phyloP scores from a whole-genome alignment of 30 jellyfish, hydroid and myxozoan genomes.

The Turritopsis dohrnii region DNA sequence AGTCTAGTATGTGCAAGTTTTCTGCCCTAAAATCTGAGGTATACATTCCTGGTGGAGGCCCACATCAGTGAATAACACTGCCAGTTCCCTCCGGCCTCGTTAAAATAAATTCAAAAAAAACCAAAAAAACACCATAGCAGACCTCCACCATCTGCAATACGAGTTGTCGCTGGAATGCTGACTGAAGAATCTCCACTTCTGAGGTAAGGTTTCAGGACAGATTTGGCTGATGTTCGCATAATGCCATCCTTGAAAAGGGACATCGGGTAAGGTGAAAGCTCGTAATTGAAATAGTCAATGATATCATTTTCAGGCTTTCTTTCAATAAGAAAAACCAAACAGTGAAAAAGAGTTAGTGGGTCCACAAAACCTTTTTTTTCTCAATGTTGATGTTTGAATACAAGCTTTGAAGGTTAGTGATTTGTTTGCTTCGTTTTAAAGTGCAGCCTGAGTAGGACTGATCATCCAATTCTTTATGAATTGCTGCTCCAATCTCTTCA shows the following conservation, averaged over 20 bases:
- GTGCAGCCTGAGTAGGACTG: background rate
- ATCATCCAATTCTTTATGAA: conserved; percentile 17
- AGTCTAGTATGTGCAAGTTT: no score
- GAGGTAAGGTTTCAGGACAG: conserved; percentile 2
- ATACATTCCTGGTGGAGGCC: no score
- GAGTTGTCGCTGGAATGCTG: background rate
- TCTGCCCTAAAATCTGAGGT: no score
- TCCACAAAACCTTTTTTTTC: conserved; percentile 45
- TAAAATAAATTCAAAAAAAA: no score
- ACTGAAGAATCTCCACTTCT: background rate
- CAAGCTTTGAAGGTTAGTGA: background rate
- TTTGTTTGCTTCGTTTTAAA: conserved; percentile 25
- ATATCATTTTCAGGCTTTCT: conserved; percentile 30
- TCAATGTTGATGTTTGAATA: background rate
- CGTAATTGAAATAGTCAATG: conserved; percentile 23
- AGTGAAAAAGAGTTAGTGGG: conserved; percentile 39
- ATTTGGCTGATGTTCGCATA: conserved; percentile 27
- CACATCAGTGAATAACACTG: no score
- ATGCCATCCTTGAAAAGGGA: conserved; percentile 30
- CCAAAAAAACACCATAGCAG: conserved; percentile 19
- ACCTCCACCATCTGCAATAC: conserved; percentile 37
- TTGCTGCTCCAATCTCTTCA: conserved; percentile 24
- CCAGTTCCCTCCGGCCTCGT: no score
- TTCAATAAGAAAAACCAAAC: conserved; percentile 21
- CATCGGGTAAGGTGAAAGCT: conserved; percentile 32